Percentiles rank a stretch among this genome's conserved stretches.
phyloP scores from a whole-genome alignment of 2,888 invertebrate genomes.

The Yponomeuta cagnagella region DNA sequence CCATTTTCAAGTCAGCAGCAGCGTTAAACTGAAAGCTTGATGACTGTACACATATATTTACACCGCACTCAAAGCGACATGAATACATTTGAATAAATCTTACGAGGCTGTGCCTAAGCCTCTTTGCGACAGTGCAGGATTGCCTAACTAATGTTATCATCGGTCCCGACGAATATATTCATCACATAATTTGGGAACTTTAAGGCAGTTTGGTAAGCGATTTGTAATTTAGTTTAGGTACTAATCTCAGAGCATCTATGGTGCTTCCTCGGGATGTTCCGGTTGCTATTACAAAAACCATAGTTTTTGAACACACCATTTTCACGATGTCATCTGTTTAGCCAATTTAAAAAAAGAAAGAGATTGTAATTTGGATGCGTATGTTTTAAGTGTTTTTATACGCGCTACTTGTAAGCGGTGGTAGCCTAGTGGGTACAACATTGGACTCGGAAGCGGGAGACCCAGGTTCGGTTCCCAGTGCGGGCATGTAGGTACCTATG shows the following conservation, averaged over 20 bases:
- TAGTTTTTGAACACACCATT: background rate
- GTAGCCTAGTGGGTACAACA: too few species aligned
- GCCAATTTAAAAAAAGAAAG: too few species aligned
- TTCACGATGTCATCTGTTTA: too few species aligned
- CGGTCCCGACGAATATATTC: background rate
- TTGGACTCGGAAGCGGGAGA: too few species aligned
- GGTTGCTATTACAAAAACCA: background rate
- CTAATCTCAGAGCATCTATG: background rate
- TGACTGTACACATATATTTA: constrained; percentile 10
- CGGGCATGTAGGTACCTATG: too few species aligned
- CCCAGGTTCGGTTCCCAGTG: too few species aligned
- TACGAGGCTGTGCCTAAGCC: background rate
- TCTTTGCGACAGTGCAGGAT: constrained; percentile 14
- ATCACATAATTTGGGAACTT: background rate
- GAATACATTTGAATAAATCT: constrained; percentile 17
- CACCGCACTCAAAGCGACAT: constrained; percentile 11
- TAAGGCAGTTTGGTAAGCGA: background rate
- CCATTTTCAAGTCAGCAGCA: background rate
- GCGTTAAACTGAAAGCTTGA: constrained; percentile 1
- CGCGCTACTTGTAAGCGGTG: too few species aligned
- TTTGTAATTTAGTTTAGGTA: background rate
- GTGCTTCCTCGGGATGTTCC: background rate
- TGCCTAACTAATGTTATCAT: constrained; percentile 4
- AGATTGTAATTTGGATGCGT: too few species aligned
- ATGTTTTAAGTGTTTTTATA: too few species aligned